A percentile compares a stretch with the other conserved stretches of the same genome.
Conservation (phyloP, 37 sponge, comb jelly and placozoan species). For the Petrosia ficiformis region DNA sequence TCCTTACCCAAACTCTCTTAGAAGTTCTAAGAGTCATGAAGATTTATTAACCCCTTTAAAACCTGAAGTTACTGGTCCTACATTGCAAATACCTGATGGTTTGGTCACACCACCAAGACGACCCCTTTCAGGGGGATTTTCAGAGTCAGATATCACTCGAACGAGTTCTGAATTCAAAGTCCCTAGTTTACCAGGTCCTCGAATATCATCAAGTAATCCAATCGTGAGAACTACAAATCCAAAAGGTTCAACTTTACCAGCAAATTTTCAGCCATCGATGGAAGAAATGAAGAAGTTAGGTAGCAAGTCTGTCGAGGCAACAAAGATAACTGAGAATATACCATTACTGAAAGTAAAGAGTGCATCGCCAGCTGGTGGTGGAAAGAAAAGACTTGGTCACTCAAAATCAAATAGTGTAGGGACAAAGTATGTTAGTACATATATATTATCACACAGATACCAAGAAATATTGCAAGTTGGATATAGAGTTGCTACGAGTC, state of each 20-base stretch:
- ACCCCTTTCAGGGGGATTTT: neutral
- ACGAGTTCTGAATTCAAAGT: neutral
- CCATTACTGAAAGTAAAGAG: neutral
- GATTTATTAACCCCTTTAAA: conserved; percentile 32
- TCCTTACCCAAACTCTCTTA: conserved; percentile 1
- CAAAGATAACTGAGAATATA: neutral
- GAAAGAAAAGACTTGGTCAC: conserved; percentile 56
- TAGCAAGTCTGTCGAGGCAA: neutral
- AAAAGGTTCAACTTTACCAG: conserved; percentile 4
- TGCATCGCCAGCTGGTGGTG: neutral
- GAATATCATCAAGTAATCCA: neutral
- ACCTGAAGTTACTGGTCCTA: neutral
- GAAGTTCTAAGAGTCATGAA: conserved; percentile 43
- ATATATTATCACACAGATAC: too few relatives aligned
- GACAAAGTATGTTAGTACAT: conserved; percentile 46
- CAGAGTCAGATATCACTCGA: neutral
- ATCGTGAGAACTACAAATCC: neutral
- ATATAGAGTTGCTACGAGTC: neutral
- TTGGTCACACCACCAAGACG: neutral
- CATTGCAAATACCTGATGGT: too few relatives aligned
- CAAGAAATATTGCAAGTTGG: neutral
- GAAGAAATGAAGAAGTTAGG: neutral
- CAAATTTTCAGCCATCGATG: neutral
- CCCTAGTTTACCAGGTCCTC: neutral
- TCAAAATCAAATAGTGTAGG: conserved; percentile 58